Base-by-base conservation (phyloP, 2,797 vertebrate genomes). In the Karalla daura region DNA sequence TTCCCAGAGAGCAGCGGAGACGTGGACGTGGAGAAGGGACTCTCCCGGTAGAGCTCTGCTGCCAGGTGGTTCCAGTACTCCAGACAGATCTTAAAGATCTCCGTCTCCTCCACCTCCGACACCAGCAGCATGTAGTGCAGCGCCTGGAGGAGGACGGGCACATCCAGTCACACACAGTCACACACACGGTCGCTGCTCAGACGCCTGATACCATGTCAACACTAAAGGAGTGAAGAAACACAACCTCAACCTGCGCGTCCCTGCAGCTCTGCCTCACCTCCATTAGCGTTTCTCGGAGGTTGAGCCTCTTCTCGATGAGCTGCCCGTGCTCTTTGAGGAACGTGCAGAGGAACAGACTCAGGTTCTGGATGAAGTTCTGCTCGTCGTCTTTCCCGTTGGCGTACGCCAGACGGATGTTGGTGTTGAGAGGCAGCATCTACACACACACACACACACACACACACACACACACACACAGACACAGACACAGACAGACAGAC, bases 31-130 rank as follows among this genome's bases (percentile, higher is more conserved):
- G 96, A 97, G 85, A 99, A 98, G 0, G 97, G 97, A 83, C 95
- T 98, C 71, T 99, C 97, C 82, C 97, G 94, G 83, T 99, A 99
- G 2, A 99, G 95, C 88, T 99, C 97, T 52, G 97, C 96, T 28
- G 97, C 96, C 86, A 99, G 88, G 71, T 99, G 97, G 91, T 99
- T 99, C 97, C 97, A 99, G 85, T 99, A 99, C 74, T 99, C 97
- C 59, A 99, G 91, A 71, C 97, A 99, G 61, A 98, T 99, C 88
- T 99, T 99, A 75, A 99, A 99, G 78, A 99, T 98, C 92, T 99
- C 97, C 0, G 97, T 99, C 91, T 99, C 97, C 83, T 99, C 97
- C 59, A 99, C 96, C 92, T 99, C 97, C 9, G 97, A 98, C 49
- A 99, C 97, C 90, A 99, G 55, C 65, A 99, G 86, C 97, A 98